Conservation (phyloP, 2,113 vertebrate genomes). For the Xiphias gladius region DNA sequence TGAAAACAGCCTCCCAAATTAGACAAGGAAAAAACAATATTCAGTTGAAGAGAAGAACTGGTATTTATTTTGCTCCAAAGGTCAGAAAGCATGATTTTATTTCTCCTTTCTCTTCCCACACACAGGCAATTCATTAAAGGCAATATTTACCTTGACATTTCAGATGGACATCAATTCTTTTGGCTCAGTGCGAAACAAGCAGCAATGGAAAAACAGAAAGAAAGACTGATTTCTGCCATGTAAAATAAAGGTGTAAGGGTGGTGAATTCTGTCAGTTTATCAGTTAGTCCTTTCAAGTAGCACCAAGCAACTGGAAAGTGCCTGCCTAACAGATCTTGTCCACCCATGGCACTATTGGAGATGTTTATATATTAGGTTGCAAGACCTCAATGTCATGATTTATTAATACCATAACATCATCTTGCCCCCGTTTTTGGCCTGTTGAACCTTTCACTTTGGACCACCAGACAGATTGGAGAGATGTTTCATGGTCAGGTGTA, state of each 20-base stretch:
- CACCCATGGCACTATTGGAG: background rate
- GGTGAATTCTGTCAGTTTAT: background rate
- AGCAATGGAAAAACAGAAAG: background rate
- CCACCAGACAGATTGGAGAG: background rate
- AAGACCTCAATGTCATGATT: background rate
- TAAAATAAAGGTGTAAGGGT: background rate
- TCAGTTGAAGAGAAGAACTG: slow-evolving; percentile 38
- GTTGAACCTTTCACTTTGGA: too few relatives aligned
- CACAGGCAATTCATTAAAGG: slow-evolving; percentile 49
- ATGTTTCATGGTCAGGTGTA: background rate
- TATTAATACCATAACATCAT: too few relatives aligned
- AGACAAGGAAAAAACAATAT: slow-evolving; percentile 26
- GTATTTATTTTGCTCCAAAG: slow-evolving; percentile 61
- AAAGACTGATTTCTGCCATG: background rate
- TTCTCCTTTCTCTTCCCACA: slow-evolving; percentile 43
- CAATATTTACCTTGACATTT: slow-evolving; percentile 68
- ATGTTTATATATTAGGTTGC: background rate
- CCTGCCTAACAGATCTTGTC: background rate
- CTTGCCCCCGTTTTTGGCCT: too few relatives aligned
- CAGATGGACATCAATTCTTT: slow-evolving; percentile 44
- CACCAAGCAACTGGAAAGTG: background rate
- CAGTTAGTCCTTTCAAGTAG: background rate
- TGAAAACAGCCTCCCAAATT: slow-evolving; percentile 24
- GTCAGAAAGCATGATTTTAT: slow-evolving; percentile 49
- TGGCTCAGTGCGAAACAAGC: background rate